Conservation (phyloP, 2,797 vertebrate genomes). For the Microcaecilia unicolor region DNA sequence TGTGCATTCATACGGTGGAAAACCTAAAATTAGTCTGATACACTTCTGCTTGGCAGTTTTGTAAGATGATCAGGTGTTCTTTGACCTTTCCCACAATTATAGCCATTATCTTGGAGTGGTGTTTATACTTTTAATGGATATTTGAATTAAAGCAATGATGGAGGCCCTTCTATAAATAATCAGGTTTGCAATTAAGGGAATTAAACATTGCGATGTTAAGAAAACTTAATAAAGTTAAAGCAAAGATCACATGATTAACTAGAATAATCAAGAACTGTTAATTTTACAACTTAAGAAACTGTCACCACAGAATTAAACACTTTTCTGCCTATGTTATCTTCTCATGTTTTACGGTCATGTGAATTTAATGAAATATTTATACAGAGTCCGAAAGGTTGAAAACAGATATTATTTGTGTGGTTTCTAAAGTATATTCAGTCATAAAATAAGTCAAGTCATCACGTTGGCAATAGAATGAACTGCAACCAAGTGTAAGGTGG, state of each 20-base stretch:
- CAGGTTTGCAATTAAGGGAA: slow-evolving; percentile 22
- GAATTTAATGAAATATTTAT: slow-evolving; percentile 12
- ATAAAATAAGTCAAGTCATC: no score
- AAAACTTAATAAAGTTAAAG: slow-evolving; percentile 11
- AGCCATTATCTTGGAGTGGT: slow-evolving; percentile 18
- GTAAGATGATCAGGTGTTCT: no score
- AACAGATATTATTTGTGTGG: slow-evolving; percentile 20
- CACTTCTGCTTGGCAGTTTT: no score
- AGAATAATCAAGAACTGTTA: slow-evolving; percentile 11
- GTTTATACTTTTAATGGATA: slow-evolving; percentile 21
- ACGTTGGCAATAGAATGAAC: no score
- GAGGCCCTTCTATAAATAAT: slow-evolving; percentile 26
- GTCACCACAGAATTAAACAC: slow-evolving; percentile 11
- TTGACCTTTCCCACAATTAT: slow-evolving; percentile 18
- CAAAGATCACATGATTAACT: slow-evolving; percentile 2
- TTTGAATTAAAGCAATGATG: slow-evolving; percentile 17
- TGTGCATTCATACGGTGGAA: no score
- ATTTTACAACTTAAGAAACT: slow-evolving; percentile 26
- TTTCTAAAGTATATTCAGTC: no score
- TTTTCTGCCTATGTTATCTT: slow-evolving; percentile 6
- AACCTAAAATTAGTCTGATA: no score
- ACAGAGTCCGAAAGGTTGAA: slow-evolving; percentile 14
- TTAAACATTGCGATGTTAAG: slow-evolving; percentile 15
- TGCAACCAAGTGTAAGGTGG: no score
- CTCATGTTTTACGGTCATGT: slow-evolving; percentile 7